Evolutionary conservation across 2,113 vertebrate genomes (phyloP), one percentile per base, ranked within the genome.

Genomic region (Lipotes vexillifer): DNA sequence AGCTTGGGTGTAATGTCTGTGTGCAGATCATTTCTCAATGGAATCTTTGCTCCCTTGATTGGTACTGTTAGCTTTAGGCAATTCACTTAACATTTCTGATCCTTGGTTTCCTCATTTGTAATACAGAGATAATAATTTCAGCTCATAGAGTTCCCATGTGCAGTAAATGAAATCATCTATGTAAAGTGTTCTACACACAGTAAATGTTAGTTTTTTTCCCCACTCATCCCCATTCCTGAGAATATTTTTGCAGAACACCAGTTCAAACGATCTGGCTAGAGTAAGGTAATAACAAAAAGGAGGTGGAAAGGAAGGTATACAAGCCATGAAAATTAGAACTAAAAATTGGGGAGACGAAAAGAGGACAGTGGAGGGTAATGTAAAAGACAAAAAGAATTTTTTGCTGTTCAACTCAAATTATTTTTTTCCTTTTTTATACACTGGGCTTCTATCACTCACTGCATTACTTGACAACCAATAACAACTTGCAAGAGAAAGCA

Each of bases 61-160:
- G 44, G 69, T 85, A 36, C 5, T 7, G 15, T 49, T 29, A 85
- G 38, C 9, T n/a, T 91, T 78, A 75, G 11, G 25, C 20, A 94
- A 80, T 44, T 83, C 55, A 75, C 38, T 49, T 63, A 75, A 68
- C n/a, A 74, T 93, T 93, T 63, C 33, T 86, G 29, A 80, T 63
- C 31, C 29, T 94, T 75, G 41, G 69, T 91, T 93, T 96, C 69
- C 57, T 95, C 86, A 92, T 92, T 61, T 89, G 17, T 94, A 71
- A 84, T 81, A 75, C 3, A 96, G 38, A 96, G 33, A 72, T 74
- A 92, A 82, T 72, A 93, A 96, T 71, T 90, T 41, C 52, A 95
- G 31, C 44, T 41, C 88, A 82, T 17, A 41, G 69, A 38, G 49
- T 74, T 83, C 78, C 61, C 18, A 4, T 44, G 14, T 61, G n/a